Evolutionary conservation across 2,888 invertebrate species (phyloP), one percentile per base, ranked within the genome.

Genomic region (Sturmia bella): DNA sequence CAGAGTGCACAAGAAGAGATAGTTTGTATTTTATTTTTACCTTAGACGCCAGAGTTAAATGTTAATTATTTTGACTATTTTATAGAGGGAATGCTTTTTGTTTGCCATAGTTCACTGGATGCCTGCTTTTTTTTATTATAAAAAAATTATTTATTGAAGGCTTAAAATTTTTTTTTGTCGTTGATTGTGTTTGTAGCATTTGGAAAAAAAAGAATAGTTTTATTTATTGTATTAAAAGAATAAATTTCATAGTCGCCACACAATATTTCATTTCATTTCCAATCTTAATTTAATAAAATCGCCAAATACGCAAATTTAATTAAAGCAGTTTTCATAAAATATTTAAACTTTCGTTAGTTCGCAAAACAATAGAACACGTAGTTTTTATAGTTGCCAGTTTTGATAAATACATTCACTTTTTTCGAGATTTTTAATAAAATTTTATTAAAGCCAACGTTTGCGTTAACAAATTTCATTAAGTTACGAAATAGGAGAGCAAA

Each of bases 381-480:
- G 11, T 43, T 43, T 43, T 43, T 43, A 13, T 43, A 12, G 11
- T 17, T 69, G 43, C 56, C 37, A 45, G 32, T 69, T 57, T 54
- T 9, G 0, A 37, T 4, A 32, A 17, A 9, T 19, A 13, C 5
- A 6, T 43, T 27, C 1, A 27, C 11, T 41, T 66, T 15, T 24
- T 21, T 39, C 37, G 52, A 17, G 39, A 1, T 64, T 73, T 54
- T 32, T 54, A 45, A 54, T 61, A 19, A 54, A 69, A 45, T 76
- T 69, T 61, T 61, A 69, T 69, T 76, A 69, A 63, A 76, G 52
- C 32, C 43, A 68, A 68, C 50, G 59, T n/a, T n/a, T n/a, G n/a
- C n/a, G n/a, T 76, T 68, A 59, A 68, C 66, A 57, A 68, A 21
- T 59, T 57, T 66, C 57, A 45, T 73, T 48, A 43, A 27, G 19